Evolutionary conservation across 2,888 invertebrate species (phyloP).

Genomic region (Sycophila texana): DNA sequence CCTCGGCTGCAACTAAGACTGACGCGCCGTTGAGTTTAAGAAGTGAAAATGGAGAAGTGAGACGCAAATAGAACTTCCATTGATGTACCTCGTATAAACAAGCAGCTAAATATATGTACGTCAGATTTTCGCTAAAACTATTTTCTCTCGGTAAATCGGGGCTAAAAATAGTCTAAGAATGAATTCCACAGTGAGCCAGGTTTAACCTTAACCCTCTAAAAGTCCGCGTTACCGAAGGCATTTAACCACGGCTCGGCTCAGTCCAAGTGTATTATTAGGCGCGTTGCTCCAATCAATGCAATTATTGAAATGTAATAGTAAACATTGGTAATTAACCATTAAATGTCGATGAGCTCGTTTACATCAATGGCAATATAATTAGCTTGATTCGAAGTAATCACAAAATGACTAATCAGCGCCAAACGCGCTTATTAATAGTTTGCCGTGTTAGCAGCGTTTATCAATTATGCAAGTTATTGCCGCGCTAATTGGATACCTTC

Average conservation of each 20-base stretch:
- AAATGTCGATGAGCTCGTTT: too few relatives aligned
- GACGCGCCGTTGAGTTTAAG: not conserved
- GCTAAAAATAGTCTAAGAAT: slow-evolving; percentile 14
- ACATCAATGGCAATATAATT: too few relatives aligned
- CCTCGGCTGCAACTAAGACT: not conserved
- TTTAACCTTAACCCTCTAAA: slow-evolving; percentile 42
- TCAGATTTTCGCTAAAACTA: slow-evolving; percentile 23
- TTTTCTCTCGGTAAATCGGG: slow-evolving; percentile 29
- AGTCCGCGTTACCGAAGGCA: not conserved
- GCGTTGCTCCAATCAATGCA: too few relatives aligned
- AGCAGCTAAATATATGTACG: slow-evolving; percentile 31
- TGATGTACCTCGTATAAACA: slow-evolving; percentile 35
- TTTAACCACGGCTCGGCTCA: not conserved
- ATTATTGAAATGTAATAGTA: too few relatives aligned
- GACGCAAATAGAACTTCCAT: slow-evolving; percentile 45
- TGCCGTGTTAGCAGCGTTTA: too few relatives aligned
- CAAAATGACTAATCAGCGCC: too few relatives aligned
- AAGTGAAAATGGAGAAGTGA: not conserved
- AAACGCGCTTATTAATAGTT: too few relatives aligned
- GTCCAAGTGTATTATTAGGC: too few relatives aligned
- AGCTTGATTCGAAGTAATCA: too few relatives aligned
- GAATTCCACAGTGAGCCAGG: slow-evolving; percentile 16
- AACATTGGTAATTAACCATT: too few relatives aligned
- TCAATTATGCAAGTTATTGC: too few relatives aligned
- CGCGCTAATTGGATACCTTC: too few relatives aligned